These are phyloP conservation scores for Galbula dea DNA, from an alignment of 2,113 vertebrate genomes.

Conservation along the genomic window DNA sequence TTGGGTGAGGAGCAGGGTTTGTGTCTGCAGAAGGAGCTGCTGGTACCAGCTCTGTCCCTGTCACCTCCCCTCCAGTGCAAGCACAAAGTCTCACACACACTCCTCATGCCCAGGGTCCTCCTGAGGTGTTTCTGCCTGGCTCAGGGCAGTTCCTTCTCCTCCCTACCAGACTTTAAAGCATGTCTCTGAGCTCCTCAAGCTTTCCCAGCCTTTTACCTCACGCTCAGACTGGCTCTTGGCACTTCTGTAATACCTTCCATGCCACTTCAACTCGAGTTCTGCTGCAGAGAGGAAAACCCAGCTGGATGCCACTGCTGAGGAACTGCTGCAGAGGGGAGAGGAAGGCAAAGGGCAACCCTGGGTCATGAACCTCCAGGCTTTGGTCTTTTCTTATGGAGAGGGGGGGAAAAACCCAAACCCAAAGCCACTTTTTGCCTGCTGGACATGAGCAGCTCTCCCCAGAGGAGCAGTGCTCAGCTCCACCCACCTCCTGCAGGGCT, in stretches of 20 bases:
- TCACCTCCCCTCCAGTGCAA: not conserved
- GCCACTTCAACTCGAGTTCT: not conserved
- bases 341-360: not conserved
- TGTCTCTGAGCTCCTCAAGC: not conserved
- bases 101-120: not conserved
- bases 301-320: not conserved
- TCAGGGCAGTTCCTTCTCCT: not conserved
- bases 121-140: rapidly evolving
- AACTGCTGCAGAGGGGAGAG: not conserved
- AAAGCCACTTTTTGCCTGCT: no score
- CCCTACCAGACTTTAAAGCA: not conserved
- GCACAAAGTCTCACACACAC: not conserved
- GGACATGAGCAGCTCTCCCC: not conserved
- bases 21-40: not conserved
- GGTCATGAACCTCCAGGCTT: not conserved
- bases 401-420: no score
- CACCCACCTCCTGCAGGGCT: not conserved
- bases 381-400: not conserved
- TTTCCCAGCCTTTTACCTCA: not conserved
- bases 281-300: not conserved
- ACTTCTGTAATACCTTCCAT: not conserved
- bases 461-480: not conserved
- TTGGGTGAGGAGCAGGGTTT: not conserved
- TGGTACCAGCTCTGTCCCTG: not conserved
- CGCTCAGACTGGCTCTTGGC: not conserved